Base-by-base conservation (phyloP, 1,140 invertebrate species). In the Pseudomyrmex gracilis region DNA sequence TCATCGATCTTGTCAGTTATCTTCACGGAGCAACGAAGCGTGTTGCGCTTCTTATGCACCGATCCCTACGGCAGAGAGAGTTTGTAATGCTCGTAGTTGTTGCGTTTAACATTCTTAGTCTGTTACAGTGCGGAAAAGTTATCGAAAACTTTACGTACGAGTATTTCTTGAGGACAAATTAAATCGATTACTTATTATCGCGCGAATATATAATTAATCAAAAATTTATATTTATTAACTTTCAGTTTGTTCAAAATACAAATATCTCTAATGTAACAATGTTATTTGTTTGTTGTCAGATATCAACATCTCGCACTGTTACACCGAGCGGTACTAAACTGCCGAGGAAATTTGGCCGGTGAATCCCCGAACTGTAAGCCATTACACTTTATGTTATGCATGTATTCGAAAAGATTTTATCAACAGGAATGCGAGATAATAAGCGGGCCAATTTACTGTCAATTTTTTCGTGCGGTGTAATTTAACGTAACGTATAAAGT, bases 381-480 rank as follows among this genome's bases (percentile, higher is more conserved):
- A 47, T 7, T 15, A 68, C 68, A 67, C 17, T 70, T 68, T 78
- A 57, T 58, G 12, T 66, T 53, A 77, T 67, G 24, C 61, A 45
- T 53, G 47, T 53, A 13, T 47, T 80, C 1, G 15, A 3, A 58
- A 80, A 71, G 76, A 80, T 58, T 22, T 70, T 71, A 70, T 70
- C 53, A 80, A 49, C 43, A 24, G 8, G 12, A 60, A 80, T 70
- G 66, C 43, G 43, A 57, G 53, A 78, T 78, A 47, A 78, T 70
- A 51, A 58, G 15, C 43, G 12, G 12, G 45, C 53, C 53, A 80
- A 71, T 80, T 61, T 61, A 80, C 66, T 49, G 66, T 80, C 66
- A 80, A 68, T 71, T 80, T n/a, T 45, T 57, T 67, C 24, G 61
- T 66, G 20, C 60, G 5, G 34, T 34, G 70, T 77, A 77, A 78